Base-by-base conservation (phyloP, 2,113 vertebrate genomes). In the Cyanoramphus novaezelandiae region DNA sequence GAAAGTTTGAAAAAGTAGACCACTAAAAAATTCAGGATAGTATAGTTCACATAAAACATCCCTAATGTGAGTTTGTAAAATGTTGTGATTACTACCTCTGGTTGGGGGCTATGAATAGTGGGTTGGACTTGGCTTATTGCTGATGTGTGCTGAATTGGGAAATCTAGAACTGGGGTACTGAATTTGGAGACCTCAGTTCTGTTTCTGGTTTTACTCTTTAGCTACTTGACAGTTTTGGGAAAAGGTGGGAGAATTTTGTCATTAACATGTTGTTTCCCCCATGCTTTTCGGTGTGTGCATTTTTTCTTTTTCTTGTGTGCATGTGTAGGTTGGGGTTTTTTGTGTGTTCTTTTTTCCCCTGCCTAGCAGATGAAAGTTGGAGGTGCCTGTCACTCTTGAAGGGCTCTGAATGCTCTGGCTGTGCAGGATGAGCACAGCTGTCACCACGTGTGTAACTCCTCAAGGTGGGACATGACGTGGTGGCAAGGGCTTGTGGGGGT, bases 391-490 rank as follows among this genome's bases (percentile, higher is more conserved):
- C 11, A 7, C 43, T 37, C 37, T 28, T 23, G 70, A n/a, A 44
- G 46, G 39, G 9, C 41, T 25, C 41, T 39, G 49, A 49, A 24
- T 43, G 68, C n/a, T 25, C 49, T 55, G 70, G 60, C 17, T 37
- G 60, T 17, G 29, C 25, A 43, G 59, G n/a, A 9, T 31, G 20
- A 78, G 29, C 0, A 1, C 37, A 77, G 9, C 7, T 69, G 49
- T 64, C 35, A 27, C 39, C 3, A 0, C 1, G 1, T 18, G 27
- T 13, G 28, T 52, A 74, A 17, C 14, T 57, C 7, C 50, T 44
- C 7, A 3, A 57, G 75, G 63, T 17, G 27, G 70, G 78, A 29
- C 1, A 1, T 18, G 25, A 64, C 12, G 17, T 0, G 2, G 17
- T 33, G 46, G 46, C 29, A 15, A 67, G n/a, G 17, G 46, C 39